Evolutionary conservation across 1,140 invertebrate species (phyloP).

Genomic region (Metopolophium dirhodum): DNA sequence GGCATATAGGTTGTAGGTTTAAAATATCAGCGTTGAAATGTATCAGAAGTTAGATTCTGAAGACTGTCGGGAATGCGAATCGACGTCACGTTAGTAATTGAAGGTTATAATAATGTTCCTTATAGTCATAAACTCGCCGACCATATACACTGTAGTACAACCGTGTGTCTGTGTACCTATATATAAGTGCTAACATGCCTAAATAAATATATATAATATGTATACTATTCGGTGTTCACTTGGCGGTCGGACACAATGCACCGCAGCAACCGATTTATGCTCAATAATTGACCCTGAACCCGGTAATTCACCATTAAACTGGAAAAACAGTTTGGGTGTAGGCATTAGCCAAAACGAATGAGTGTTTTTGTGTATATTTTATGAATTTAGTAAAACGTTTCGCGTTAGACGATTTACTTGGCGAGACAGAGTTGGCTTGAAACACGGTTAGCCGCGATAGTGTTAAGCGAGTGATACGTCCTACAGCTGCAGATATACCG

Average conservation of each 20-base stretch:
- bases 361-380: not conserved
- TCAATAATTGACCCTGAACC: conserved; percentile 33
- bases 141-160: not conserved
- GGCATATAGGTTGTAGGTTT: not conserved
- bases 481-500: not conserved
- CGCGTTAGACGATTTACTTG: conserved; percentile 23
- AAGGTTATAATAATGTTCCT: conserved; percentile 30
- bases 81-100: conserved; percentile 37
- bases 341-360: not conserved
- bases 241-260: conserved; percentile 25
- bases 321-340: not conserved
- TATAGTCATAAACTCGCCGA: not conserved
- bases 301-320: conserved; percentile 45
- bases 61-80: conserved; percentile 31
- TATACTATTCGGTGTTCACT: not conserved
- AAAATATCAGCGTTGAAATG: not conserved
- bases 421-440: not conserved
- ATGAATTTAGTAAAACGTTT: conserved; percentile 19
- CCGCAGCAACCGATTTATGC: conserved; percentile 17
- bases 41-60: not conserved
- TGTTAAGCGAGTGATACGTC: not conserved
- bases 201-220: not conserved
- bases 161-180: not conserved
- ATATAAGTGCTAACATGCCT: not conserved
- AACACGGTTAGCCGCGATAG: not conserved